These are phyloP conservation scores for Pollachius pollachius DNA, from an alignment of 2,113 vertebrate genomes.

Conservation along the genomic window DNA sequence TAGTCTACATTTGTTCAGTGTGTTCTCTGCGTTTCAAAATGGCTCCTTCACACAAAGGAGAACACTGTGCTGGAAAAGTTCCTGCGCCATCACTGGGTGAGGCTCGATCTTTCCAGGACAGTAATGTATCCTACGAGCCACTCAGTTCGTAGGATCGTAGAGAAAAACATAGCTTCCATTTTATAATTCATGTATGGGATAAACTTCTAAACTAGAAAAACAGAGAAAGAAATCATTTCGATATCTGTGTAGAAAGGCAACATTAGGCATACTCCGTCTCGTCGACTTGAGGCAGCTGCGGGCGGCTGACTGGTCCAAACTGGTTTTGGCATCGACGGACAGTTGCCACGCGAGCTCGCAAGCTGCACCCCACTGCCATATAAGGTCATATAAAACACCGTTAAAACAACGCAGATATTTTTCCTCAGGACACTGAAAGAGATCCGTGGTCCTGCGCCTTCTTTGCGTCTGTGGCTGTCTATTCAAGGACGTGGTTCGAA, in stretches of 20 bases:
- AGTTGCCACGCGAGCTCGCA: slow-evolving; percentile 55
- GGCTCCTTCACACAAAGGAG: slow-evolving; percentile 75
- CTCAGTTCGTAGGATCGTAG: slow-evolving; percentile 21
- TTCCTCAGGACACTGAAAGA: slow-evolving; percentile 36
- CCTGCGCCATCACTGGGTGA: slow-evolving; percentile 78
- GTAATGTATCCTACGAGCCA: slow-evolving; percentile 14
- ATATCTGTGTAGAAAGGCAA: slow-evolving; percentile 12
- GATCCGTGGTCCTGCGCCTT: slow-evolving; percentile 23
- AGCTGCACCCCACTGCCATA: slow-evolving; percentile 62
- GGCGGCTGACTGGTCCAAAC: slow-evolving; percentile 22
- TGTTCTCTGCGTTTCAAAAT: slow-evolving; percentile 63
- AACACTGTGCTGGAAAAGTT: slow-evolving; percentile 60
- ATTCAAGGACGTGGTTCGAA: neutral
- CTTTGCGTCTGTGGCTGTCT: neutral
- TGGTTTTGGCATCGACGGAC: slow-evolving; percentile 43
- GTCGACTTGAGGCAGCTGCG: slow-evolving; percentile 24
- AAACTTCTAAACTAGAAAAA: too few relatives aligned
- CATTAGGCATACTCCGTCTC: slow-evolving; percentile 21
- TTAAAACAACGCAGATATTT: slow-evolving; percentile 24
- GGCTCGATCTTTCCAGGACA: slow-evolving; percentile 36
- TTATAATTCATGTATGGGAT: too few relatives aligned
- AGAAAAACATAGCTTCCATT: too few relatives aligned
- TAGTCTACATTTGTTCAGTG: slow-evolving; percentile 55
- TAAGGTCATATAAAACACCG: slow-evolving; percentile 56
- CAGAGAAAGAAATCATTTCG: too few relatives aligned